A percentile compares a stretch with the other conserved stretches of the same genome.
Conservation (phyloP, 2,888 invertebrate species). For the Stenodera caucasica region DNA sequence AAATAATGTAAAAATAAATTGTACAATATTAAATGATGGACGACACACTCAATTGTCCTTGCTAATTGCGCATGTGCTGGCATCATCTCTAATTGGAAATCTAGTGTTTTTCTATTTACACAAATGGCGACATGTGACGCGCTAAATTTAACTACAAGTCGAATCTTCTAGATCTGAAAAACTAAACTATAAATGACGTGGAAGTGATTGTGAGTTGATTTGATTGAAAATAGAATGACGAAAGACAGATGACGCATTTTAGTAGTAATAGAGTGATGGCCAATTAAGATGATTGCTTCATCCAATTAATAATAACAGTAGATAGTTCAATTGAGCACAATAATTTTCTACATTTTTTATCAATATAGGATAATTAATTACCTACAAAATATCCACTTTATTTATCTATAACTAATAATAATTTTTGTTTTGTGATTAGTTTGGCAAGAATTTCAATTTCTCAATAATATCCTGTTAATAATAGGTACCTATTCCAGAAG, state of each 20-base stretch:
- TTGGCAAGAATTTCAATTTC: too few species aligned
- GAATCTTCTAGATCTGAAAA: background rate
- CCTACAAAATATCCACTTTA: too few species aligned
- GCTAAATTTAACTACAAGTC: background rate
- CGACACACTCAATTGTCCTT: conserved; percentile 19
- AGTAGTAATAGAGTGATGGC: background rate
- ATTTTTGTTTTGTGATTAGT: too few species aligned
- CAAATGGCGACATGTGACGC: background rate
- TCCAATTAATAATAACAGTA: background rate
- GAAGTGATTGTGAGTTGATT: background rate
- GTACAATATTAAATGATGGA: conserved; percentile 20
- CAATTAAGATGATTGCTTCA: background rate
- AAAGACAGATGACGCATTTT: background rate
- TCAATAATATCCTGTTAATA: too few species aligned
- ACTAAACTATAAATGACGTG: background rate
- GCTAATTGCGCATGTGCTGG: conserved; percentile 15
- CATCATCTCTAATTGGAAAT: too few species aligned
- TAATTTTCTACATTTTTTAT: too few species aligned
- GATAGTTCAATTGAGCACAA: too few species aligned
- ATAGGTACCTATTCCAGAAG: too few species aligned
- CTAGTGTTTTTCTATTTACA: background rate
- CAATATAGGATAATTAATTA: too few species aligned
- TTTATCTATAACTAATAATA: too few species aligned
- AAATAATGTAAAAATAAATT: conserved; percentile 18
- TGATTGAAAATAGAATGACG: background rate